Base-by-base conservation (phyloP, 35 echinoderm and acorn worm genomes). In the Stichopus chloronotus region DNA sequence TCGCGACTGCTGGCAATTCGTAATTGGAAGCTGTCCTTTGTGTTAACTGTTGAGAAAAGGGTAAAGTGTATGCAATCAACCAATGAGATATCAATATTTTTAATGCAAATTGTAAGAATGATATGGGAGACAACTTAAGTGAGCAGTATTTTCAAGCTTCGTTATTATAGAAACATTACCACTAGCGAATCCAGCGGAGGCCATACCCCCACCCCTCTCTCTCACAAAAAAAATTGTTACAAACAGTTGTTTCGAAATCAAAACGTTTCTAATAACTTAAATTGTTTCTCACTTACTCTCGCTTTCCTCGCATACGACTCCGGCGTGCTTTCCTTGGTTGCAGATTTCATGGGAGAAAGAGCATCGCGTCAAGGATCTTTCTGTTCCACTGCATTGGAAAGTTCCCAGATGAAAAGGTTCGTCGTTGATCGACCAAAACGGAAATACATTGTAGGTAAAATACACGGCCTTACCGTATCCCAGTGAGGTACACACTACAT, bases 221-320 rank as follows among this genome's bases (percentile, higher is more conserved):
- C 30, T 1, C 30, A 43, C 0, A 43, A 43, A 43, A 43, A 43
- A 43, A 43, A 1, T 43, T 3, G 30, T 43, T 43, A 43, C 30
- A 43, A 43, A 43, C 30, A 43, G 3, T 43, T 43, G 0, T 43
- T 43, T 43, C 3, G 30, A 43, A 3, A 43, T 43, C 30, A 43
- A 43, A 43, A 43, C 30, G 30, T 43, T 43, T 43, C 30, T 43
- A 1, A 43, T 43, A 43, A 43, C 30, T 43, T n/a, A n/a, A n/a
- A n/a, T 43, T 43, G 30, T 43, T 43, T 43, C 3, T 43, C 30
- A 55, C 80, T 43, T 83, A 83, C 80, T n/a, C 43, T 56, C 55
- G 80, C 80, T 85, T 53, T 19, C 8, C 5, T 85, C 82, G 58
- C 82, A 85, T 17, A 85, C 82, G n/a, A 85, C 82, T 25, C 82